A percentile compares a stretch with the other conserved stretches of the same genome.
Evolutionary conservation across 35 echinoderm and acorn worm species (phyloP).

Genomic region (Holothuria glaberrima): DNA sequence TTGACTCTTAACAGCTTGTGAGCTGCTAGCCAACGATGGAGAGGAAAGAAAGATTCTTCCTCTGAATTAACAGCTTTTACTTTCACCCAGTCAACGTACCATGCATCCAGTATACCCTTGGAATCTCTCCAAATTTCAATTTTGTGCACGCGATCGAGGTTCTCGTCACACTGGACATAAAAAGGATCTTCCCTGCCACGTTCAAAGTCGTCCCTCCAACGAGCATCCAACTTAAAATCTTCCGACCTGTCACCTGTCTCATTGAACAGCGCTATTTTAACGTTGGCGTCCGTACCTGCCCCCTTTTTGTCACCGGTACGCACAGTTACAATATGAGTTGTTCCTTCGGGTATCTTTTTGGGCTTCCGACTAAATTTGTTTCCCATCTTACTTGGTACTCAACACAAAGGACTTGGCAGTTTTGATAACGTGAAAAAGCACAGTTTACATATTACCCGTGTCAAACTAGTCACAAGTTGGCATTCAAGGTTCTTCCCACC

Average conservation of each 20-base stretch:
- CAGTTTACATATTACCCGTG: no score
- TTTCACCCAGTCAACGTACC: slow-evolving; percentile 76
- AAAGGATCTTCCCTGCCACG: slow-evolving; percentile 46
- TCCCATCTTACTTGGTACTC: no score
- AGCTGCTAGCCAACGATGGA: slow-evolving; percentile 41
- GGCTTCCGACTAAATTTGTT: neutral
- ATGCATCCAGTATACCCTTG: slow-evolving; percentile 47
- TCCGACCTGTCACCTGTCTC: no score
- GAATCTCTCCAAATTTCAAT: slow-evolving; percentile 79
- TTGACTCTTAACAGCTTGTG: neutral
- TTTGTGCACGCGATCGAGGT: slow-evolving; percentile 50
- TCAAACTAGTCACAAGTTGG: no score
- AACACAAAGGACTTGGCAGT: no score
- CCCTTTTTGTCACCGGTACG: no score
- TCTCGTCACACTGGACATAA: neutral
- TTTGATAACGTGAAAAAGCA: no score
- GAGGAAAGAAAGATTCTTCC: slow-evolving; percentile 50
- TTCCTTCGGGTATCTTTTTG: neutral
- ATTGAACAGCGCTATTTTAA: no score
- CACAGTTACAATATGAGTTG: slow-evolving; percentile 30
- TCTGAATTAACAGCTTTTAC: slow-evolving; percentile 14
- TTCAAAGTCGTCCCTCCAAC: slow-evolving; percentile 76
- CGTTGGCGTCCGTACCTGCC: no score
- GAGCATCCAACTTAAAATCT: slow-evolving; percentile 52
- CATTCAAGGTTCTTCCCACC: no score